These are phyloP conservation scores for Vombatus ursinus DNA, from an alignment of 2,113 vertebrate species.

Conservation along the genomic window DNA sequence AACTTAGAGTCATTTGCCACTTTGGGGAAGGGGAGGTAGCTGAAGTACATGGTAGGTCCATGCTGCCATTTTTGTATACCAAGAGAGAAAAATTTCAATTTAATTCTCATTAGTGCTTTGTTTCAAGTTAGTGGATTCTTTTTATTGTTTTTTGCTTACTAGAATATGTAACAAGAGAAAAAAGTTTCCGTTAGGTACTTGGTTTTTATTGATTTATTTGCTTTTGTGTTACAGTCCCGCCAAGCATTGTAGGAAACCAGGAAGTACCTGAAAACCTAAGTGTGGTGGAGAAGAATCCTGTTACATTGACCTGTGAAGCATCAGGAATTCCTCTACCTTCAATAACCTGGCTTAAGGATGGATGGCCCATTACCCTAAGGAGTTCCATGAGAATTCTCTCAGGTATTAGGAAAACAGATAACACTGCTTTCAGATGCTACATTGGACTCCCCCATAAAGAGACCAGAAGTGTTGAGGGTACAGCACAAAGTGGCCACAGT, in stretches of 20 bases:
- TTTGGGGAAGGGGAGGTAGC: not conserved
- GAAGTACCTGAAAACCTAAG: constrained; percentile 90
- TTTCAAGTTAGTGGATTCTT: not conserved
- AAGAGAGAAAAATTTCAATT: not conserved
- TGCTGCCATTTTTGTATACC: not conserved
- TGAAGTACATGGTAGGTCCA: not conserved
- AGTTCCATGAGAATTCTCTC: constrained; percentile 89
- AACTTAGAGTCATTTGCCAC: not conserved
- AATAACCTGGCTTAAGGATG: constrained; percentile 93
- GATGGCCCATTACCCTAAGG: constrained; percentile 85
- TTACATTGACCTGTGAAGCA: constrained; percentile 92
- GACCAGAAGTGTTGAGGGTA: not conserved
- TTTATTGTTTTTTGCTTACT: not conserved
- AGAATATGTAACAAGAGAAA: not conserved
- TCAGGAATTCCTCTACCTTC: constrained; percentile 94
- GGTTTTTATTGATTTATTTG: not conserved
- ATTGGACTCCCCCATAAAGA: not conserved
- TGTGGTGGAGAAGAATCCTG: constrained; percentile 92
- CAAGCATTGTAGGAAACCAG: constrained; percentile 87
- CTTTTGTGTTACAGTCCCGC: constrained; percentile 86
- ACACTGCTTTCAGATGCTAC: not conserved
- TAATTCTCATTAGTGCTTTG: not conserved
- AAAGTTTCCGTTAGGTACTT: not conserved
- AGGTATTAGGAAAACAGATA: constrained; percentile 82
- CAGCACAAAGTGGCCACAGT: not conserved